These are phyloP conservation scores for Antitype chi DNA, from an alignment of 2,888 invertebrate species.

Conservation along the genomic window DNA sequence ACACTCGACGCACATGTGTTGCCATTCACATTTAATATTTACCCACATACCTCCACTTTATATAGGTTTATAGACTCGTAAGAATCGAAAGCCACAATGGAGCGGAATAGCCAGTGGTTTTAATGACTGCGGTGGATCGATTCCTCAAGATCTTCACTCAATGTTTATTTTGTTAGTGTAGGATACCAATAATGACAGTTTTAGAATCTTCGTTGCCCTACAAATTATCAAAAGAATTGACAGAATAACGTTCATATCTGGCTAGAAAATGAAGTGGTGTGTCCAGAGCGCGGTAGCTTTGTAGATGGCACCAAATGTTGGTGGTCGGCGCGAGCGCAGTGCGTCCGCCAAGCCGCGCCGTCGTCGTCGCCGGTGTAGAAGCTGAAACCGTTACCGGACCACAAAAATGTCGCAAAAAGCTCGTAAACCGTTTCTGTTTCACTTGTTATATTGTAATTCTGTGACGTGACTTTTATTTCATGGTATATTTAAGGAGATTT, in stretches of 20 bases:
- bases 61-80: conserved; percentile 81
- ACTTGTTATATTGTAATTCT: conserved; percentile 85
- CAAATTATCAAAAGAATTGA: conserved; percentile 1
- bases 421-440: conserved; percentile 86
- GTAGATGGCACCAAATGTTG: conserved; percentile 52
- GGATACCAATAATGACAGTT: neutral
- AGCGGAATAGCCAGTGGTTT: conserved; percentile 74
- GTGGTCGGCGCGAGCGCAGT: conserved; percentile 66
- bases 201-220: neutral
- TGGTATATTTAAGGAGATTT: conserved; percentile 80
- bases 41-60: conserved; percentile 78
- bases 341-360: conserved; percentile 63
- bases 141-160: conserved; percentile 64
- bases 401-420: conserved; percentile 86
- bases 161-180: conserved; percentile 40
- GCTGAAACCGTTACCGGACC: conserved; percentile 84
- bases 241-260: conserved; percentile 13
- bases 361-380: conserved; percentile 72
- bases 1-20: conserved; percentile 82
- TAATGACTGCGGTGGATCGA: conserved; percentile 74
- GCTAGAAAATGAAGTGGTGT: conserved; percentile 16
- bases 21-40: conserved; percentile 85
- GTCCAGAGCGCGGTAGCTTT: conserved; percentile 37
- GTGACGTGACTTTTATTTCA: conserved; percentile 86
- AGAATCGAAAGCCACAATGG: conserved; percentile 79